A percentile compares a stretch with the other conserved stretches of the same genome.
Conservation (phyloP, 2,888 invertebrate species). For the Platycheirus albimanus region DNA sequence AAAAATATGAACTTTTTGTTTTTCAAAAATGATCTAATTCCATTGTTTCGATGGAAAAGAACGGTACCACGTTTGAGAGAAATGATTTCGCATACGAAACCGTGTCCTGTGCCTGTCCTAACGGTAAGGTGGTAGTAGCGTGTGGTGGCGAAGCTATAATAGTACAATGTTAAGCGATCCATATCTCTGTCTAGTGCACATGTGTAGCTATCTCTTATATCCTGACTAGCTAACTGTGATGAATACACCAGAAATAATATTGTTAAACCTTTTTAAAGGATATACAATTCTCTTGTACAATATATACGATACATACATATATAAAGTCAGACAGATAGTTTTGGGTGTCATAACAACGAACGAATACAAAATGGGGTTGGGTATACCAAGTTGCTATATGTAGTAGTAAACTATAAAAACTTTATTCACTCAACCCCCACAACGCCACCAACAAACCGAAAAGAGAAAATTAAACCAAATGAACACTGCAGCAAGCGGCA, state of each 20-base stretch:
- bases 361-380: conserved; percentile 23
- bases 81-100: conserved; percentile 44
- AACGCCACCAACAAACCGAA: neutral
- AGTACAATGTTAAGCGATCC: conserved; percentile 43
- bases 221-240: conserved; percentile 16
- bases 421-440: conserved; percentile 5
- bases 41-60: conserved; percentile 42
- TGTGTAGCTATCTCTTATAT: neutral
- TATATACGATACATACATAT: no score
- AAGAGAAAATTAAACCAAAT: conserved; percentile 40
- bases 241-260: conserved; percentile 65
- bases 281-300: no score
- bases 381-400: no score
- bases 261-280: conserved; percentile 52
- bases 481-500: conserved; percentile 42
- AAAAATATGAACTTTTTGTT: no score
- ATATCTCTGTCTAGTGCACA: conserved; percentile 18
- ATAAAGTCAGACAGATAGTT: conserved; percentile 5
- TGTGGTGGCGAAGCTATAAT: no score
- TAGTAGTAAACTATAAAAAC: conserved; percentile 43
- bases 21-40: conserved; percentile 52
- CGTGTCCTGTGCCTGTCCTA: conserved; percentile 41
- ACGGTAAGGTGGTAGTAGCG: no score
- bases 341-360: conserved; percentile 26
- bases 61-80: neutral